A percentile compares a stretch with the other conserved stretches of the same genome.
phyloP scores from a whole-genome alignment of 2,797 vertebrate genomes.

The Sebastes miniatus region DNA sequence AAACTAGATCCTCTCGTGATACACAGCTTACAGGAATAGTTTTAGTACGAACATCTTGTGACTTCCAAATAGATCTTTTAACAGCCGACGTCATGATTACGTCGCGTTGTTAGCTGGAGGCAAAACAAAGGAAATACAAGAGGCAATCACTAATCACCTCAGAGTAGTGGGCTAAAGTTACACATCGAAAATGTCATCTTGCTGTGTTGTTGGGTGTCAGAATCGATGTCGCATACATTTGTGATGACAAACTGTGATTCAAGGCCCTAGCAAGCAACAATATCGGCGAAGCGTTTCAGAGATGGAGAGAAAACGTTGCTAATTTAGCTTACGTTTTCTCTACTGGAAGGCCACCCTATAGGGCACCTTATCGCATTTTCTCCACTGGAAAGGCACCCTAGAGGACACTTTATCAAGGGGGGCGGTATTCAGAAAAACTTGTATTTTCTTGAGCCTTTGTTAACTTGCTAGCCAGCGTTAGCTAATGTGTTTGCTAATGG shows the following conservation, averaged over 20 bases:
- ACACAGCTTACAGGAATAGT: conserved; percentile 32
- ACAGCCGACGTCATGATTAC: background rate
- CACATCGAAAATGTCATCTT: background rate
- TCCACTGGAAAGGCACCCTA: too few relatives aligned
- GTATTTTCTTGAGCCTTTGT: too few relatives aligned
- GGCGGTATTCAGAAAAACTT: too few relatives aligned
- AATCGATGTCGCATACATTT: background rate
- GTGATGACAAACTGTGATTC: background rate
- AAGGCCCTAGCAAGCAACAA: background rate
- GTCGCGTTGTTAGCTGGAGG: background rate
- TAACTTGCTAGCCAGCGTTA: background rate
- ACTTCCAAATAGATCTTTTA: conserved; percentile 31
- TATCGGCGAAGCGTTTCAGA: background rate
- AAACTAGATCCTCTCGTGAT: conserved; percentile 26
- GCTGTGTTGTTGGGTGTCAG: background rate
- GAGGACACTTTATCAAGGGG: too few relatives aligned
- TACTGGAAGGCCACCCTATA: too few relatives aligned
- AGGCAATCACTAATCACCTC: background rate
- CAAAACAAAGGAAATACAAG: background rate
- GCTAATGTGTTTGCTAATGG: background rate
- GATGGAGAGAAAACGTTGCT: background rate
- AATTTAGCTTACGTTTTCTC: background rate
- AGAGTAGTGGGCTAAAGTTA: background rate
- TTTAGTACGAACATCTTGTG: conserved; percentile 51
- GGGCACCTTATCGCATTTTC: too few relatives aligned